A percentile compares a stretch with the other conserved stretches of the same genome.
Conservation (phyloP, 2,888 invertebrate genomes). For the Syrphus vitripennis region DNA sequence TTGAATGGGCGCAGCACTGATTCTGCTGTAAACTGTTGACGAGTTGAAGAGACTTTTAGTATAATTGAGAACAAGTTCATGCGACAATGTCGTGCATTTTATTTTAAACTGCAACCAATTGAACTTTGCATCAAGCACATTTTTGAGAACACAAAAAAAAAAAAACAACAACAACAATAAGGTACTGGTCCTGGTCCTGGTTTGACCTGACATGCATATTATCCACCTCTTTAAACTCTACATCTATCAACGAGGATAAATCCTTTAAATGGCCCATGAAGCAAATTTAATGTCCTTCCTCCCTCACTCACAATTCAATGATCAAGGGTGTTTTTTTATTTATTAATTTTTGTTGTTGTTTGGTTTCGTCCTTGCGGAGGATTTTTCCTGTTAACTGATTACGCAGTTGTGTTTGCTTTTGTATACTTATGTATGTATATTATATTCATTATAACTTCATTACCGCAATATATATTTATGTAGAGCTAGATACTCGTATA, state of each 20-base stretch:
- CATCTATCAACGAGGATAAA: slow-evolving; percentile 22
- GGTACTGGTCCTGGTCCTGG: neutral
- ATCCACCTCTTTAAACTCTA: neutral
- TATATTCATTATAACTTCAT: slow-evolving; percentile 5
- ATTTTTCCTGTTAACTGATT: neutral
- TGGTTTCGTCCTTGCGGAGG: neutral
- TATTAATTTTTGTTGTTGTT: neutral
- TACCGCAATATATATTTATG: slow-evolving; percentile 12
- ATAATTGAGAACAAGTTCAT: neutral
- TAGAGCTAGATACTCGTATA: too few species aligned
- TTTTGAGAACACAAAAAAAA: neutral
- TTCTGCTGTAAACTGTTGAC: too few species aligned
- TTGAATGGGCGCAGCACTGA: too few species aligned
- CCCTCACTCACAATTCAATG: slow-evolving; percentile 31
- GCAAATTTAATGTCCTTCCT: slow-evolving; percentile 43
- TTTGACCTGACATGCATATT: slow-evolving; percentile 7
- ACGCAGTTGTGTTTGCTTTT: neutral
- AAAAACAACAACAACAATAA: neutral
- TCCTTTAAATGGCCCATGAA: slow-evolving; percentile 43
- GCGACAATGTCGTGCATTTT: neutral
- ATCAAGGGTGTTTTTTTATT: neutral
- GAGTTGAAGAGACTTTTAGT: too few species aligned
- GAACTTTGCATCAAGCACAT: neutral
- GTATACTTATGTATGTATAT: too few species aligned
- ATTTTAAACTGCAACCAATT: neutral